phyloP scores from a whole-genome alignment of 2,888 invertebrate species.

The Hirtodrosophila confusa region DNA sequence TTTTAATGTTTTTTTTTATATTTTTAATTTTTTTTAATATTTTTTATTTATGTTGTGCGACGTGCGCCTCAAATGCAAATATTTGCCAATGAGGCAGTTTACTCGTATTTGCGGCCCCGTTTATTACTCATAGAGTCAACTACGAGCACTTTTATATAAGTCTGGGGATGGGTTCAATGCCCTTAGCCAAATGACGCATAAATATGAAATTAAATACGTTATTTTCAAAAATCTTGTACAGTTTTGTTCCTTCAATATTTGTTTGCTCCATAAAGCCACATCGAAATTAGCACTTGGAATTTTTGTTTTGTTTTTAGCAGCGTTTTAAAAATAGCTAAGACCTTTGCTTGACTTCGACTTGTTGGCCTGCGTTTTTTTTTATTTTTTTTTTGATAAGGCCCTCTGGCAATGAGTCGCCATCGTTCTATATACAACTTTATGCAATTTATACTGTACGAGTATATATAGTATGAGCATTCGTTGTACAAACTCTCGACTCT shows the following conservation, averaged over 20 bases:
- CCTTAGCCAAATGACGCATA: slow-evolving; percentile 33
- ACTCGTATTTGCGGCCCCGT: slow-evolving; percentile 37
- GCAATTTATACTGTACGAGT: slow-evolving; percentile 10
- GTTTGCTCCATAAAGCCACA: slow-evolving; percentile 14
- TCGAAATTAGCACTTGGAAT: slow-evolving; percentile 13
- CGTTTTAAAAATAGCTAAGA: slow-evolving; percentile 38
- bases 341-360: slow-evolving; percentile 50
- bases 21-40: slow-evolving; percentile 12
- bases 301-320: slow-evolving; percentile 17
- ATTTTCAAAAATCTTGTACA: slow-evolving; percentile 40
- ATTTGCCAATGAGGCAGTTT: slow-evolving; percentile 64
- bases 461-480: neutral
- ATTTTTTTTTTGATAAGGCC: slow-evolving; percentile 23
- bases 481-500: too few species aligned
- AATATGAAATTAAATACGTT: slow-evolving; percentile 27
- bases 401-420: neutral
- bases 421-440: slow-evolving; percentile 6
- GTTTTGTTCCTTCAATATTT: slow-evolving; percentile 44
- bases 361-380: slow-evolving; percentile 32
- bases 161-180: slow-evolving; percentile 37
- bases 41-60: slow-evolving; percentile 28
- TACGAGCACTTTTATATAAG: slow-evolving; percentile 14
- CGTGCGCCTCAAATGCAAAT: slow-evolving; percentile 59
- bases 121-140: slow-evolving; percentile 63
- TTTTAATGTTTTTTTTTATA: too few species aligned